These are phyloP conservation scores for Mus musculus DNA, from an alignment of 2,113 vertebrate genomes.

Conservation along the genomic window GRCm39 chr5:104670001-104670500, in stretches of 20 bases:
- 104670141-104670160: slow-evolving; percentile 18
- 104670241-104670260: neutral
- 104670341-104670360: slow-evolving; percentile 96
- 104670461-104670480: slow-evolving; percentile 95
- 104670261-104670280: slow-evolving; percentile 93
- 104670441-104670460: slow-evolving; percentile 96
- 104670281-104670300: slow-evolving; percentile 96
- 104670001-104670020: slow-evolving; percentile 97
- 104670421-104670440: slow-evolving; percentile 98
- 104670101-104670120: neutral
- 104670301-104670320: slow-evolving; percentile 97
- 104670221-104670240: slow-evolving; percentile 22
- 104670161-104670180: slow-evolving; percentile 17
- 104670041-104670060: slow-evolving; percentile 94
- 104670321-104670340: slow-evolving; percentile 90
- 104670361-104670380: slow-evolving; percentile 98
- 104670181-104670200: slow-evolving; percentile 16
- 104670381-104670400: slow-evolving; percentile 97
- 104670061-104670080: slow-evolving; percentile 94
- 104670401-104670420: slow-evolving; percentile 95
- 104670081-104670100: slow-evolving; percentile 40
- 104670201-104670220: slow-evolving; percentile 28
- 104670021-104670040: slow-evolving; percentile 94
- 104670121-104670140: slow-evolving; percentile 26
- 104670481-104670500: slow-evolving; percentile 96